Evolutionary conservation across 2,797 vertebrate species (phyloP), one percentile per base, ranked within the genome.

Genomic region (Phoxinus dragarum): DNA sequence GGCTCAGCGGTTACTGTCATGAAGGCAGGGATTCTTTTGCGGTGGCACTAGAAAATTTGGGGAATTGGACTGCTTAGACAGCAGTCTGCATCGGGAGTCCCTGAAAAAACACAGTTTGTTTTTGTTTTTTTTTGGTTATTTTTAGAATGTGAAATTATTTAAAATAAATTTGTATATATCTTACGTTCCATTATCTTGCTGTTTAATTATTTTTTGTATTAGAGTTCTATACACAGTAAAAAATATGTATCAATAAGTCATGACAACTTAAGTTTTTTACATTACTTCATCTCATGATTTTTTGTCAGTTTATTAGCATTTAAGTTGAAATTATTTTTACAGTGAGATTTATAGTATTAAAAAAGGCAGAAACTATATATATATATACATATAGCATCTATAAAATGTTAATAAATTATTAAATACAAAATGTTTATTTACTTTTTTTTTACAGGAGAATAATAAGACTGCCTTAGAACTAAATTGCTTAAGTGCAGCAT

Each of bases 41-140:
- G 4, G 81, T 87, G 81, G 47, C 76, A 83, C 72, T 38, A 84
- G 17, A 56, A 59, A 38, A 56, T 72, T 23, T 84, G n/a, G 71
- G 52, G 42, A 84, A 64, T 40, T 74, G 14, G 36, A 49, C 56
- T 75, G 69, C 86, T 76, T 54, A 47, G 77, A 49, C 61, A 52
- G 44, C 59, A 40, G 3, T 66, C 40, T 59, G 4, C 17, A 69
- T 23, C 59, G 66, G 17, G 42, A 67, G 52, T 76, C 74, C 74
- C 49, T 75, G 12, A 54, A 75, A 49, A 34, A 49, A 1, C 17
- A 5, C 47, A 17, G 47, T 17, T 49, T 49, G 0, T 16, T 49
- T 49, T n/a, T 27, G 27, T 27, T 1, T 49, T 49, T 49, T 14
- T 16, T 16, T 44, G 42, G 3, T 12, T 44, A 44, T 44, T 11